Conservation (phyloP, 2,797 vertebrate species). For the Telmatherina bonti region DNA sequence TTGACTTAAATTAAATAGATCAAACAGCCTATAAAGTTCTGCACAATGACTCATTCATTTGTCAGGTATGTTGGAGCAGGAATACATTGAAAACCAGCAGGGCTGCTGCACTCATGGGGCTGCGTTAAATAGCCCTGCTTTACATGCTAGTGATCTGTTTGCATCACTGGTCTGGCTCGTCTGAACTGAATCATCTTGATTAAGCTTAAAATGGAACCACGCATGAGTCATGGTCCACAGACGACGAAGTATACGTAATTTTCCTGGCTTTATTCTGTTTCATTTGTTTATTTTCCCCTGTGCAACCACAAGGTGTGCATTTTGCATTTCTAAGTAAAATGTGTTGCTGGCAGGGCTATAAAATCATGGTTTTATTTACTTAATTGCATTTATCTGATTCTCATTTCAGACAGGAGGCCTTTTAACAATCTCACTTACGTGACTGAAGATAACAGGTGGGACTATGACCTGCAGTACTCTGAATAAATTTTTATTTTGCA, state of each 20-base stretch:
- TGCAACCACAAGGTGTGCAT: neutral
- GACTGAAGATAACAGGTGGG: conserved; percentile 15
- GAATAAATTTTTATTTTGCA: conserved; percentile 1
- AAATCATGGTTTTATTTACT: neutral
- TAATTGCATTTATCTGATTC: neutral
- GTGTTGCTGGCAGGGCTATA: neutral
- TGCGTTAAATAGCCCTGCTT: no score
- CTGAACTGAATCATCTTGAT: conserved; percentile 4
- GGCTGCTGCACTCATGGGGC: no score
- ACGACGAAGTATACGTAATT: neutral
- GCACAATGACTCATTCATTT: no score
- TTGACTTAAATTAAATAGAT: no score
- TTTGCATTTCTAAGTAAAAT: conserved; percentile 5
- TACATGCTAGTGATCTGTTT: neutral
- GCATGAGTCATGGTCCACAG: neutral
- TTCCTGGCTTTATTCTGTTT: neutral
- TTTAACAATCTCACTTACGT: conserved; percentile 14
- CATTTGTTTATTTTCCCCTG: neutral
- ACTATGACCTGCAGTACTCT: conserved; percentile 6
- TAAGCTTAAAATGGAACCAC: neutral
- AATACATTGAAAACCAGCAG: no score
- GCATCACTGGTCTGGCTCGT: neutral
- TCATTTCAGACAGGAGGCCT: neutral
- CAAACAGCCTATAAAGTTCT: no score
- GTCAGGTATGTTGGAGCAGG: no score